Evolutionary conservation across 2,797 vertebrate species (phyloP).

Genomic region (Falco biarmicus): DNA sequence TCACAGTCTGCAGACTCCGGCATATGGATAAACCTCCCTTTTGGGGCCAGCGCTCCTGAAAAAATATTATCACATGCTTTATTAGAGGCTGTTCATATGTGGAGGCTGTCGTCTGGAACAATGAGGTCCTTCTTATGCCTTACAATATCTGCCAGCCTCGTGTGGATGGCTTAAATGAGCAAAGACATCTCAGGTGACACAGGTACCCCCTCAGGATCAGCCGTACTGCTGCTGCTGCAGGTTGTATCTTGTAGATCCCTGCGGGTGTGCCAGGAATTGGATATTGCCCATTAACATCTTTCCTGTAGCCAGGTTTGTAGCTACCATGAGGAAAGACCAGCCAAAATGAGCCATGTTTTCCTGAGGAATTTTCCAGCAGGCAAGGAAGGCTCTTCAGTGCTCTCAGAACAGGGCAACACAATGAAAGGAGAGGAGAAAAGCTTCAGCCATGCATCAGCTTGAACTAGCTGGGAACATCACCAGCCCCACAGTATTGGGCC

Average conservation of each 20-base stretch:
- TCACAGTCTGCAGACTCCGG: neutral
- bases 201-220: neutral
- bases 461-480: neutral
- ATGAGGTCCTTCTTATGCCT: neutral
- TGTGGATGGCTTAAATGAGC: neutral
- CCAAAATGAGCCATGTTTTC: neutral
- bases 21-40: neutral
- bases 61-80: neutral
- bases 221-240: neutral
- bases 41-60: neutral
- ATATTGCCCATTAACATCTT: accelerated
- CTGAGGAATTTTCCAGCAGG: neutral
- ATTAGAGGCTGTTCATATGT: neutral
- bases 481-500: neutral
- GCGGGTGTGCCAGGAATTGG: neutral
- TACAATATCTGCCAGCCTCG: neutral
- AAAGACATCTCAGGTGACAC: neutral
- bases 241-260: neutral
- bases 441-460: neutral
- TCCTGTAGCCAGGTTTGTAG: neutral
- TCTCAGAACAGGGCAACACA: neutral
- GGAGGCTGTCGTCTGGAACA: neutral
- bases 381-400: neutral
- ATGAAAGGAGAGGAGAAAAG: neutral
- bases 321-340: neutral